Conservation (phyloP, 2,888 invertebrate genomes). For the Diachrysia chrysitis region DNA sequence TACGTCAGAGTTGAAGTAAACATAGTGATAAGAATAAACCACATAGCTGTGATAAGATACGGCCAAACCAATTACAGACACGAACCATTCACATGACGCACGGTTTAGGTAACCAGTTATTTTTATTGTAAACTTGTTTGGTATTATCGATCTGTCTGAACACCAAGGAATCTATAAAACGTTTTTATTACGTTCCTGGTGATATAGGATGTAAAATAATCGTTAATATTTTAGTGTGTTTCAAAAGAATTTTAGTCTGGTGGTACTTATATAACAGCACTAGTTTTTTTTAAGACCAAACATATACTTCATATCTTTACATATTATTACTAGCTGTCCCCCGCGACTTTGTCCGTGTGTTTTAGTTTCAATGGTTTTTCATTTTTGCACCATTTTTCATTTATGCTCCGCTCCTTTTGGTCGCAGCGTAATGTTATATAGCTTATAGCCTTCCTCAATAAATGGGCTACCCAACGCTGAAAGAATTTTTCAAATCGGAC, state of each 20-base stretch:
- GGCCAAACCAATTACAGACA: conserved; percentile 72
- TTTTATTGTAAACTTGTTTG: conserved; percentile 31
- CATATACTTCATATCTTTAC: no score
- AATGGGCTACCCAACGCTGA: no score
- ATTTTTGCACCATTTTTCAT: no score
- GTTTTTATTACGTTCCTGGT: conserved; percentile 3
- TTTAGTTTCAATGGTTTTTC: no score
- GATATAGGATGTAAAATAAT: neutral
- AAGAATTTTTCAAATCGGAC: no score
- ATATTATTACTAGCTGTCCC: no score
- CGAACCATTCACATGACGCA: conserved; percentile 62
- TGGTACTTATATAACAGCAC: neutral
- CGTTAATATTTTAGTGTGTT: conserved; percentile 2
- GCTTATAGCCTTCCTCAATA: no score
- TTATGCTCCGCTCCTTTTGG: no score
- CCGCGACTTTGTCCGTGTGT: no score
- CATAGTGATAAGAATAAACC: conserved; percentile 69
- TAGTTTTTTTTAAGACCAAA: neutral
- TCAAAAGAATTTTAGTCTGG: neutral
- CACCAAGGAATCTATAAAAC: conserved; percentile 12
- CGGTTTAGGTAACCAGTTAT: conserved; percentile 56
- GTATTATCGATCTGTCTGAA: conserved; percentile 13
- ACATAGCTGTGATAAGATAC: conserved; percentile 74
- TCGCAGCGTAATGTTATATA: no score
- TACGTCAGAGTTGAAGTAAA: conserved; percentile 67